Conservation (phyloP, 1,140 invertebrate genomes). For the Mya arenaria region DNA sequence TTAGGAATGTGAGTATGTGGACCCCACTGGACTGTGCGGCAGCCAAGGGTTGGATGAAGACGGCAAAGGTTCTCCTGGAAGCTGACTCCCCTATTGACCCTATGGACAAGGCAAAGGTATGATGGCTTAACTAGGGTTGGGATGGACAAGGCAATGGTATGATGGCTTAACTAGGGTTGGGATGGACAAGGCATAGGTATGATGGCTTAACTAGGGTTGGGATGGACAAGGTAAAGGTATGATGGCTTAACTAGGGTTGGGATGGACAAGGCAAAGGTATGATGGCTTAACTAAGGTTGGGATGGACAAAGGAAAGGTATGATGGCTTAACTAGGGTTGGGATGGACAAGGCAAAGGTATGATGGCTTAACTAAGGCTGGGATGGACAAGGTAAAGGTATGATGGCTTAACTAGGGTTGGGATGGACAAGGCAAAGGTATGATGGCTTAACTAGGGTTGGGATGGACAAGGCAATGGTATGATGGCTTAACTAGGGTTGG, state of each 20-base stretch:
- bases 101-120: slow-evolving; percentile 82
- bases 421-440: not conserved
- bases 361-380: not conserved
- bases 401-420: too few species aligned
- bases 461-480: too few species aligned
- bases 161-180: too few species aligned
- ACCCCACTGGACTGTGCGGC: slow-evolving; percentile 83
- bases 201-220: not conserved
- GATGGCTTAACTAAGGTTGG: too few species aligned
- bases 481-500: too few species aligned
- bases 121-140: too few species aligned
- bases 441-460: too few species aligned
- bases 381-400: not conserved
- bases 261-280: not conserved
- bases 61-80: slow-evolving; percentile 80
- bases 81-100: slow-evolving; percentile 80
- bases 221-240: not conserved
- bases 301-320: too few species aligned
- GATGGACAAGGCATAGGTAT: not conserved
- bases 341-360: not conserved
- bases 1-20: slow-evolving; percentile 82
- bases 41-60: slow-evolving; percentile 80
- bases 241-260: too few species aligned
- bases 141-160: not conserved
- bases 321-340: too few species aligned